phyloP scores from a whole-genome alignment of 2,113 vertebrate species.

The Clarias batrachus region DNA sequence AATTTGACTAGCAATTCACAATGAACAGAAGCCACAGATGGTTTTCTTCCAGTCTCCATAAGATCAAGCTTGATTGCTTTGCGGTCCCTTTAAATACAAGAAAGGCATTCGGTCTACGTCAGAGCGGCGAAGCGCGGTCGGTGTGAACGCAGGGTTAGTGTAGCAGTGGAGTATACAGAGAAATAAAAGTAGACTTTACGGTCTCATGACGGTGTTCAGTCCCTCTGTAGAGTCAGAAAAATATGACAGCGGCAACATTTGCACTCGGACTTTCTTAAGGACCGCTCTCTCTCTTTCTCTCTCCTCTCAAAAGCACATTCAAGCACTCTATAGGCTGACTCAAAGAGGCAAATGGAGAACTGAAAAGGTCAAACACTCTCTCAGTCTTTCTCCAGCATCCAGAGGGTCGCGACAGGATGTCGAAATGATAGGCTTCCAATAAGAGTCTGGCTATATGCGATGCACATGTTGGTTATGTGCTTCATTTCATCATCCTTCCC shows the following conservation, averaged over 20 bases:
- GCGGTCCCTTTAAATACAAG: no score
- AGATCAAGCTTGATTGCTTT: no score
- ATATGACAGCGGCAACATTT: not conserved
- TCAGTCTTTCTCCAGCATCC: not conserved
- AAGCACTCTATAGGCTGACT: slow-evolving; percentile 33
- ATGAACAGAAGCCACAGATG: no score
- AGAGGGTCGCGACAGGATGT: not conserved
- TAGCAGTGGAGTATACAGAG: no score
- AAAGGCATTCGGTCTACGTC: no score
- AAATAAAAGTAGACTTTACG: no score
- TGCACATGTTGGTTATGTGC: not conserved
- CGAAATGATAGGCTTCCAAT: not conserved
- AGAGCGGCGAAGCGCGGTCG: no score
- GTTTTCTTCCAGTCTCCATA: no score
- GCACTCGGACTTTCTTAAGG: slow-evolving; percentile 17
- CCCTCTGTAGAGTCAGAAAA: no score
- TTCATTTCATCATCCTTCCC: not conserved
- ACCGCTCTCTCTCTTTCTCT: not conserved
- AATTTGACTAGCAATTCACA: no score
- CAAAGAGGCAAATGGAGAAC: slow-evolving; percentile 18
- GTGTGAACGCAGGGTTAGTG: no score
- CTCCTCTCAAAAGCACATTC: not conserved
- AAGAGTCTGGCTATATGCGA: not conserved
- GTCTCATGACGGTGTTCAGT: no score
- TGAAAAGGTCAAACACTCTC: slow-evolving; percentile 5